Base-by-base conservation (phyloP, 2,113 vertebrate genomes). In the Tychaedon coryphoeus region DNA sequence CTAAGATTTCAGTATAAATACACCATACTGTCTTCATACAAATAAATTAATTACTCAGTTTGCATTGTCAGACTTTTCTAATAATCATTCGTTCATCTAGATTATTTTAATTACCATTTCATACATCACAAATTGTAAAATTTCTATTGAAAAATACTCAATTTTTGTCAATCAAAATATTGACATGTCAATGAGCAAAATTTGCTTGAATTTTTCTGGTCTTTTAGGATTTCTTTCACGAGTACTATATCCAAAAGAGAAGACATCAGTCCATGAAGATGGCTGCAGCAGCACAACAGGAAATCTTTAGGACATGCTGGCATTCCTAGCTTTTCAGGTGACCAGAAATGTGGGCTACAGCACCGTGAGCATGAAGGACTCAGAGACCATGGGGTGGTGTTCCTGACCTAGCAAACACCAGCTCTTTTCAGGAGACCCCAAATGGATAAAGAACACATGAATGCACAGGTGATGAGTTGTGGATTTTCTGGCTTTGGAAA, bases 261-360 rank as follows among this genome's bases (percentile, higher is more conserved):
- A 88, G 26, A 15, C 38, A 65, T 58, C 94, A 76, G 16, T 38
- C 86, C 60, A 95, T 61, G 7, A 90, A 97, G 82, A 89, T 72
- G 65, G 78, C 69, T 9, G 82, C 57, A 60, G 75, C 42, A 62
- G 33, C 53, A 61, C 86, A 45, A 33, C 50, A 17, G 94, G 53
- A 67, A 97, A 97, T 86, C 90, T 98, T 36, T 92, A 97, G 88
- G 75, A 97, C 77, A 98, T 98, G 90, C 97, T 98, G 75, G 83
- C 77, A 4, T 98, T 98, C 95, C 98, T 98, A 81, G 97, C 97
- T 62, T 96, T 98, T 38, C 91, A 95, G 40, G 91, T 98, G 69
- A 98, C 97, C 0, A 98, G 97, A 14, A 96, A 97, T 45, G 40
- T 98, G 78, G 96, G 97, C 93, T 95, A 76, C 2, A 95, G 93